A percentile compares a stretch with the other conserved stretches of the same genome.
Evolutionary conservation across 1,140 invertebrate species (phyloP).

Genomic region (Pissodes strobi): DNA sequence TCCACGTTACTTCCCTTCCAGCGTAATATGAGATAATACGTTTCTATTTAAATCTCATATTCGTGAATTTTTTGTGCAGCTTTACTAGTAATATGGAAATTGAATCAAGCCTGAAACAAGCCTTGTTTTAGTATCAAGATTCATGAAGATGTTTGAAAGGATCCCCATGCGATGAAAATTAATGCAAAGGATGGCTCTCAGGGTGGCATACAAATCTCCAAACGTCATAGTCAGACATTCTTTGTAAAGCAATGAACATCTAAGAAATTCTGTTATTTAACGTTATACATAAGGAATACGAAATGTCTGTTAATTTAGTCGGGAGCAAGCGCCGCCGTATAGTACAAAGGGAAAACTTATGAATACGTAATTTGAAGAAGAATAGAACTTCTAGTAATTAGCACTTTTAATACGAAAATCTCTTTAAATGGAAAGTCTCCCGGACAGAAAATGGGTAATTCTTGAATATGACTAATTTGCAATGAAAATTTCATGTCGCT

Average conservation of each 20-base stretch:
- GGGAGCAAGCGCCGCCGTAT: slow-evolving; percentile 10
- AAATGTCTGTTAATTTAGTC: slow-evolving; percentile 20
- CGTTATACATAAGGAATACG: slow-evolving; percentile 20
- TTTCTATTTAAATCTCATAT: too few relatives aligned
- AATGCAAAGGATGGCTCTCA: neutral
- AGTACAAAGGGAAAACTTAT: slow-evolving; percentile 29
- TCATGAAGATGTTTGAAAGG: too few relatives aligned
- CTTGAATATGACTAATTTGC: too few relatives aligned
- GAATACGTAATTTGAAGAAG: slow-evolving; percentile 31
- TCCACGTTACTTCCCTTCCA: too few relatives aligned
- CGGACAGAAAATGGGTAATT: too few relatives aligned
- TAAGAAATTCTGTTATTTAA: slow-evolving; percentile 15
- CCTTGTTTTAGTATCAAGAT: too few relatives aligned
- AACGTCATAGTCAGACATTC: neutral
- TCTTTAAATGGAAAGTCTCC: neutral
- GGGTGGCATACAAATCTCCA: neutral
- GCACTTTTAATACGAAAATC: slow-evolving; percentile 21
- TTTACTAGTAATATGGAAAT: too few relatives aligned
- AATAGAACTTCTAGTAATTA: slow-evolving; percentile 32
- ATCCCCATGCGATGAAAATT: too few relatives aligned
- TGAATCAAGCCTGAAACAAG: slow-evolving; percentile 8
- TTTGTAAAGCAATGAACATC: neutral
- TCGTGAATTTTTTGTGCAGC: too few relatives aligned
- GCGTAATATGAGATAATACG: too few relatives aligned
- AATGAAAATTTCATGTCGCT: too few relatives aligned